These are phyloP conservation scores for Macrophya alboannulata DNA, from an alignment of 2,888 invertebrate species.

Conservation along the genomic window DNA sequence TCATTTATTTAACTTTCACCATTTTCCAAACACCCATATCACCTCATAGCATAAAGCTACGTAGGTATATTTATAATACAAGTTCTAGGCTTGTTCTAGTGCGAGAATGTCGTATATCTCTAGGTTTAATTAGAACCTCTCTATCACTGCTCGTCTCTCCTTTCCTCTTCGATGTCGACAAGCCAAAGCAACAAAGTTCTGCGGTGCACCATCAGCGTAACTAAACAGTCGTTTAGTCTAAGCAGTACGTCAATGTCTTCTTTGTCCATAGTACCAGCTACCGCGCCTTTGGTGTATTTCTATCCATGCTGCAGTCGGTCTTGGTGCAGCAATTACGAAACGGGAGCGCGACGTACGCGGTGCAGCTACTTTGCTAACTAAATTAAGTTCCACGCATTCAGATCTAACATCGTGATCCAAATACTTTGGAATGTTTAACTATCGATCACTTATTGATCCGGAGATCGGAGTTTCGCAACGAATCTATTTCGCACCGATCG, in stretches of 20 bases:
- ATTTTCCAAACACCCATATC: not conserved
- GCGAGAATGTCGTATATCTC: conserved; percentile 23
- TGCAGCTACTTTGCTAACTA: conserved; percentile 5
- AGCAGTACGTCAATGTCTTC: conserved; percentile 48
- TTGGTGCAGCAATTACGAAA: conserved; percentile 31
- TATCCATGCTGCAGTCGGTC: not conserved
- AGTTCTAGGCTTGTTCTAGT: not conserved
- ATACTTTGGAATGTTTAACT: conserved; percentile 16
- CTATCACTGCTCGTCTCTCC: conserved; percentile 16
- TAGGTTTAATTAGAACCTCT: conserved; percentile 37
- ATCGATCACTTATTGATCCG: not conserved
- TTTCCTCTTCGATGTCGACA: conserved; percentile 34
- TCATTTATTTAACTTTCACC: not conserved
- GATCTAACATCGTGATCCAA: conserved; percentile 29
- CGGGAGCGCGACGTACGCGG: not conserved
- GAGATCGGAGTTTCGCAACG: not conserved
- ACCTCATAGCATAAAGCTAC: not conserved
- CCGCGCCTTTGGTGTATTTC: not conserved
- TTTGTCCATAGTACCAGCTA: not conserved
- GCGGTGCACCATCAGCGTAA: conserved; percentile 24
- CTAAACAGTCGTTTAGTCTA: conserved; percentile 43
- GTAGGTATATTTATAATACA: not conserved
- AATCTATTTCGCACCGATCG: conserved; percentile 10
- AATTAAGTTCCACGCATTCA: not conserved
- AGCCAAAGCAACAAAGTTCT: conserved; percentile 24